Conservation (phyloP, 2,888 invertebrate species). For the Matsumyia berberina region DNA sequence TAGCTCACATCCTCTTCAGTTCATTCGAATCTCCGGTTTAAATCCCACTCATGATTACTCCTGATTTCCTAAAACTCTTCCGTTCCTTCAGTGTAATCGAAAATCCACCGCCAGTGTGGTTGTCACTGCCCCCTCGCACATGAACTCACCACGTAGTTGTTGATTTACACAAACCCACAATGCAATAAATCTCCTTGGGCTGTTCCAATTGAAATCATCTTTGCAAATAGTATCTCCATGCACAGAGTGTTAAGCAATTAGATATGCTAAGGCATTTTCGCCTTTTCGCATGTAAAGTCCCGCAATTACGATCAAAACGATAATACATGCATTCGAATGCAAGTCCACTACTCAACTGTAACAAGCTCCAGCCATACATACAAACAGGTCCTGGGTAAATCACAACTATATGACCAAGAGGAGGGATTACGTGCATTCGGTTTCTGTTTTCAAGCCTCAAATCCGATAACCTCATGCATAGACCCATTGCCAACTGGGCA, state of each 20-base stretch:
- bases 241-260: slow-evolving; percentile 65
- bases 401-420: slow-evolving; percentile 12
- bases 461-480: slow-evolving; percentile 10
- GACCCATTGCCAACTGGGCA: not conserved
- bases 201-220: slow-evolving; percentile 57
- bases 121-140: not conserved
- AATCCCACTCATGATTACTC: not conserved
- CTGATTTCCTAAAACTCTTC: not conserved
- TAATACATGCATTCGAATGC: slow-evolving; percentile 24
- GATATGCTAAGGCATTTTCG: slow-evolving; percentile 60
- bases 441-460: slow-evolving; percentile 18
- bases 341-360: slow-evolving; percentile 33
- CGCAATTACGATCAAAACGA: slow-evolving; percentile 62
- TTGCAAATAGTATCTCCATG: slow-evolving; percentile 19
- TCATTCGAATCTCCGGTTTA: not conserved
- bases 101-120: not conserved
- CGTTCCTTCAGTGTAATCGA: slow-evolving; percentile 22
- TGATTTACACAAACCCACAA: slow-evolving; percentile 65
- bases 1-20: too few species aligned
- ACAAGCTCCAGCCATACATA: slow-evolving; percentile 22
- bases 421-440: slow-evolving; percentile 30
- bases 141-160: slow-evolving; percentile 21
- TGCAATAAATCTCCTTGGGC: slow-evolving; percentile 49
- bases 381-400: slow-evolving; percentile 21
- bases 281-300: slow-evolving; percentile 49